phyloP scores from a whole-genome alignment of 2,113 vertebrate genomes.

The Dicaeum eximium region DNA sequence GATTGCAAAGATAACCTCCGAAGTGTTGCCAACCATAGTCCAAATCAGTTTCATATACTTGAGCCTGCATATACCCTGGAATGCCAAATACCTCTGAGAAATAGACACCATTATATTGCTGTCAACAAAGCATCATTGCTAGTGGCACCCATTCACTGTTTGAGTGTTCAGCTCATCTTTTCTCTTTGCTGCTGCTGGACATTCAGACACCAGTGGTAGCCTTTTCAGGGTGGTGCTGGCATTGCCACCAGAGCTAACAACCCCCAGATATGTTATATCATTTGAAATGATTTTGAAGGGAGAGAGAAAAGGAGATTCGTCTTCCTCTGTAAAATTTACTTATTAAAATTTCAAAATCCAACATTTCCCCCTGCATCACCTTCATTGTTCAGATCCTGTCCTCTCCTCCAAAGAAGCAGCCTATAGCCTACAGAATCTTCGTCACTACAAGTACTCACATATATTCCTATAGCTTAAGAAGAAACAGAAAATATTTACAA shows the following conservation, averaged over 20 bases:
- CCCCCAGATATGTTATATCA: not conserved
- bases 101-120: not conserved
- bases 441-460: not conserved
- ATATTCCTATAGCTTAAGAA: not conserved
- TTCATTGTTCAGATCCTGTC: not conserved
- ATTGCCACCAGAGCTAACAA: not conserved
- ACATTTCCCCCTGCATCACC: not conserved
- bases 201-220: not conserved
- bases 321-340: not conserved
- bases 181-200: not conserved
- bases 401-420: not conserved
- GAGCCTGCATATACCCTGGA: not conserved
- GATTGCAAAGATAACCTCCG: not conserved
- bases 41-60: not conserved
- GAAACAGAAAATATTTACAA: not conserved
- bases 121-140: not conserved
- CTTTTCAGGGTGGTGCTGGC: not conserved
- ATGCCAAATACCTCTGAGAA: not conserved
- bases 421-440: not conserved
- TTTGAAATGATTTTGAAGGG: not conserved
- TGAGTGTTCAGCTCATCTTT: not conserved
- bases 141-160: not conserved
- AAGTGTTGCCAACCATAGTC: not conserved
- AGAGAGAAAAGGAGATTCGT: not conserved
- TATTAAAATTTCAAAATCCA: not conserved